Evolutionary conservation across 1,140 invertebrate genomes (phyloP), one percentile per base, ranked within the genome.

Genomic region (Bradysia coprophila): DNA sequence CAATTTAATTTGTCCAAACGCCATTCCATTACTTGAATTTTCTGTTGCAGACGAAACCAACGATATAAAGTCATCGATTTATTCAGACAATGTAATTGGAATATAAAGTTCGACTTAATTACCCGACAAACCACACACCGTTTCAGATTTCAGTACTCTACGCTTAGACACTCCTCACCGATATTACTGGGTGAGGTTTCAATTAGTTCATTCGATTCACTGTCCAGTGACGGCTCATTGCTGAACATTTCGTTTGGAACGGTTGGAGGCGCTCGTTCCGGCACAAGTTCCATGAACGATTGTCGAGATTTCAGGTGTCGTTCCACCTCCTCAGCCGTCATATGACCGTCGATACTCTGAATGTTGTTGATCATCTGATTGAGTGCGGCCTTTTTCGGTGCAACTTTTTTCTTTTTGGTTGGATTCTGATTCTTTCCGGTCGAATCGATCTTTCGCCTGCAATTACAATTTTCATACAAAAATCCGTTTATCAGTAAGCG

Each of bases 201-300:
- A 55, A 83, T 62, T 15, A 83, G 67, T 53, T 84, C 81, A 56
- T 82, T 83, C 2, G 79, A 80, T 64, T 83, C 81, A 63, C 79
- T 82, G 32, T 51, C 48, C 16, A 49, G 36, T 4, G 45, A 48
- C 3, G 48, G 81, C 52, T 92, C 87, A 63, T 90, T 90, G 54
- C 85, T 91, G 51, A 93, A 90, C 77, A 91, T 88, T 62, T 91
- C 87, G 36, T 79, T 85, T 8, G 87, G 87, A 10, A 92, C 81
- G 24, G 84, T 89, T 1, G 83, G 76, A 1, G 85, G 84, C 39
- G 87, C 79, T 51, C 84, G 77, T 57, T 90, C 86, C 15, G 80
- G 80, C 43, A 84, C 68, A 36, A 91, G 67, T 55, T 88, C 83
- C 56, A 89, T 63, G 50, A 77, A 81, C 42, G 73, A 76, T 51